Base-by-base conservation (phyloP, 1,140 invertebrate species). In the Drosophila albomicans region DNA sequence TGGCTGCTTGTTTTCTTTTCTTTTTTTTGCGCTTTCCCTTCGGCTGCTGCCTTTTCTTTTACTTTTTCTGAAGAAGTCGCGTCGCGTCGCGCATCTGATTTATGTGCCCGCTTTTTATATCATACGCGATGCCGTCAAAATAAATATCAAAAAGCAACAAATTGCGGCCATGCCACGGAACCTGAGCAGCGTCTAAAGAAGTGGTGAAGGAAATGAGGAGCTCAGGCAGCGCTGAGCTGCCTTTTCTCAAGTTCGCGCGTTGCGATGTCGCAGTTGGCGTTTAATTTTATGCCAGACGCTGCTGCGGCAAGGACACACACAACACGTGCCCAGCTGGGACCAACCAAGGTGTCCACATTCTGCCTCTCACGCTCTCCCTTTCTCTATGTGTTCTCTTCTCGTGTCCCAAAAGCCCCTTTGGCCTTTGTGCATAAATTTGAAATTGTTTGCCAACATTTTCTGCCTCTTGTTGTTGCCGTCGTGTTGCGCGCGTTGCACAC, bases 141-240 rank as follows among this genome's bases (percentile, higher is more conserved):
- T 81, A 88, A 85, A 88, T 90, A 88, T 88, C 81, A 89, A 85
- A 89, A 89, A 84, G 75, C 86, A 88, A 88, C 85, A 88, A 88
- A 88, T 88, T 88, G 84, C 46, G 80, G 69, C 67, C 62, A 64
- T 74, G 64, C 77, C 74, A 56, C 85, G 71, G 67, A 70, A 75
- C 82, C 65, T 67, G 69, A 62, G 41, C 38, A 25, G 20, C 20
- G 20, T 25, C 20, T 41, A 57, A 63, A 59, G 45, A 38, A 15
- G 35, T 38, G 62, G 6, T 1, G 10, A 25, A 41, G 8, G 52
- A 62, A 46, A 43, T 13, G n/a, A 35, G 35, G 8, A 10, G 35
- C 35, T 32, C 25, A 28, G 41, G 25, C 11, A 28, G 6, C 3
- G 35, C 5, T 3, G 56, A 45, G 57, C 38, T 30, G 20, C 30